phyloP scores from a whole-genome alignment of 2,113 vertebrate species.

The Bubo scandiacus region DNA sequence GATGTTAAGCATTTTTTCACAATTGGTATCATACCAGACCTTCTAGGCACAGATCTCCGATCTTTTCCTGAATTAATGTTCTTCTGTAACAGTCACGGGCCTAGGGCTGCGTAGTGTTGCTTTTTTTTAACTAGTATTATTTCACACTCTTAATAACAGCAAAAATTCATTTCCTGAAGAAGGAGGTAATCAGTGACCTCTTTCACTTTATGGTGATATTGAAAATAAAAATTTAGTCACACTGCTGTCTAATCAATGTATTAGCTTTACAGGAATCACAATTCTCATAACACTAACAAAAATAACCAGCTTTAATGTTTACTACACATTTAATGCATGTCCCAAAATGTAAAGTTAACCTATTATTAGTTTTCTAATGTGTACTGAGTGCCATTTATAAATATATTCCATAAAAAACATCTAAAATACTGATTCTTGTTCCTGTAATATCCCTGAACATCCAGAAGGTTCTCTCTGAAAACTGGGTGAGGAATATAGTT shows the following conservation, averaged over 20 bases:
- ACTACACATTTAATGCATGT: not conserved
- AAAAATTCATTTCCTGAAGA: not conserved
- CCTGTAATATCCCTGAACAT: conserved; percentile 44
- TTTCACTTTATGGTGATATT: not conserved
- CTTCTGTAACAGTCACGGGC: not conserved
- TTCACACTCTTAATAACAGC: not conserved
- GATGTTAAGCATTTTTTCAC: not conserved
- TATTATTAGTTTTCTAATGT: not conserved
- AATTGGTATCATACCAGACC: not conserved
- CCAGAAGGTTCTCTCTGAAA: conserved; percentile 47
- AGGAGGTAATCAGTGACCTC: not conserved
- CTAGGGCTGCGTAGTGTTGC: not conserved
- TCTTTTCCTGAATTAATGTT: not conserved
- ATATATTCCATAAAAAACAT: conserved; percentile 45
- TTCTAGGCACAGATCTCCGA: not conserved
- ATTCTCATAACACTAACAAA: conserved; percentile 38
- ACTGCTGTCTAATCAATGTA: not conserved
- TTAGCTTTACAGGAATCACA: not conserved
- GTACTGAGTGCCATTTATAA: not conserved
- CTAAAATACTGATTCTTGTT: conserved; percentile 37
- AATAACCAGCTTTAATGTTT: conserved; percentile 19
- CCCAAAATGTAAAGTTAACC: conserved; percentile 29
- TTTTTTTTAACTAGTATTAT: not conserved
- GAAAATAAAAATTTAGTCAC: not conserved
- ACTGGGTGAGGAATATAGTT: conserved; percentile 66